These are phyloP conservation scores for Hemithea aestivaria DNA, from an alignment of 2,888 invertebrate genomes.

Conservation along the genomic window DNA sequence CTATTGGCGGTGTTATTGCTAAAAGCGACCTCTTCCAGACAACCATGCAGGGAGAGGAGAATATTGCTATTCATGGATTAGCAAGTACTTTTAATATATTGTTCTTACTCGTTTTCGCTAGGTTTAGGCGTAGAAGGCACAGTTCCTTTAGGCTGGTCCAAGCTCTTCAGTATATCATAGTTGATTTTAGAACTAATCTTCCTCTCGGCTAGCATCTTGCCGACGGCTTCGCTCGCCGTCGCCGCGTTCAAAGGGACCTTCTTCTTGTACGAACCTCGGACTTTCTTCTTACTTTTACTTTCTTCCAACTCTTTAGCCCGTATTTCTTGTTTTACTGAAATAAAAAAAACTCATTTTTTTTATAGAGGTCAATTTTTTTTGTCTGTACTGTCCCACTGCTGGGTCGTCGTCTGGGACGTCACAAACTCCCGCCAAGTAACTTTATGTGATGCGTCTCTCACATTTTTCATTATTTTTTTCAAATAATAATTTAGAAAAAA, in stretches of 20 bases:
- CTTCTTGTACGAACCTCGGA: slow-evolving; percentile 82
- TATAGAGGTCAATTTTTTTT: not conserved
- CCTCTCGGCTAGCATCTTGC: slow-evolving; percentile 96
- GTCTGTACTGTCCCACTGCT: too few species aligned
- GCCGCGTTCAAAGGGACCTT: slow-evolving; percentile 82
- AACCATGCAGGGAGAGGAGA: too few species aligned
- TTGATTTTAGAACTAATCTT: slow-evolving; percentile 98
- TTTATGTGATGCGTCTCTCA: too few species aligned
- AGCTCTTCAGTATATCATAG: slow-evolving; percentile 95
- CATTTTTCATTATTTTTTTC: too few species aligned
- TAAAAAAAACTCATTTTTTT: too few species aligned
- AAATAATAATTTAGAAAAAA: too few species aligned
- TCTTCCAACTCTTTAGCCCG: slow-evolving; percentile 90
- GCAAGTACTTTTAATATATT: not conserved
- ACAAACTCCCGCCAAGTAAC: too few species aligned
- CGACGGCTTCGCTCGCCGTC: slow-evolving; percentile 93
- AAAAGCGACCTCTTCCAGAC: too few species aligned
- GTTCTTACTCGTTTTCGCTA: slow-evolving; percentile 31
- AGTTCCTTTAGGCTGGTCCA: slow-evolving; percentile 74
- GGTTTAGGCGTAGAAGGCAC: slow-evolving; percentile 30
- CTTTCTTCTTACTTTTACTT: slow-evolving; percentile 90
- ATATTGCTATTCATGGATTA: too few species aligned
- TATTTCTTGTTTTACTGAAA: slow-evolving; percentile 88
- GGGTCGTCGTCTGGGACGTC: too few species aligned
- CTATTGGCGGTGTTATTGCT: too few species aligned